Percentiles rank a stretch among this genome's conserved stretches.
Evolutionary conservation across 2,888 invertebrate genomes (phyloP).

Genomic region (Quadroppia sp.): DNA sequence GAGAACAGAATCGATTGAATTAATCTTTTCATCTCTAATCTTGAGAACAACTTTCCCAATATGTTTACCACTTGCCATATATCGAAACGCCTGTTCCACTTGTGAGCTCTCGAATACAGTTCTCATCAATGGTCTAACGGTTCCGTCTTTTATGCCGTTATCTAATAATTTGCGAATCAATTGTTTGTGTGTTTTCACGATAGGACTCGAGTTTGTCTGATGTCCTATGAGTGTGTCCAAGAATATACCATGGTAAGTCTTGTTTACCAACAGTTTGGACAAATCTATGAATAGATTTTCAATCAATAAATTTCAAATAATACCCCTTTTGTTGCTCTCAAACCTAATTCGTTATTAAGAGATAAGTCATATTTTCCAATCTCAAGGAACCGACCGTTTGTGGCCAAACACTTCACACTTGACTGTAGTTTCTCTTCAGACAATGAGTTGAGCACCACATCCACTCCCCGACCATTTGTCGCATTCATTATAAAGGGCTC

Average conservation of each 20-base stretch:
- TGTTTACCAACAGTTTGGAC: constrained; percentile 30
- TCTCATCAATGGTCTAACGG: constrained; percentile 81
- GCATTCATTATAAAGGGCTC: constrained; percentile 78
- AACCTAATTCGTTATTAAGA: constrained; percentile 56
- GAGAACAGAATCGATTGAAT: not conserved
- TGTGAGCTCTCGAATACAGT: constrained; percentile 80
- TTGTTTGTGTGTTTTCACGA: constrained; percentile 9
- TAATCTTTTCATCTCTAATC: constrained; percentile 51
- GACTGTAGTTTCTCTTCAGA: constrained; percentile 68
- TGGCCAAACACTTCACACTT: constrained; percentile 67
- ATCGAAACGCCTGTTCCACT: constrained; percentile 84
- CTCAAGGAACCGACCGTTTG: constrained; percentile 73
- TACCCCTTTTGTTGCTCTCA: not conserved
- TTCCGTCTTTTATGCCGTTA: constrained; percentile 79
- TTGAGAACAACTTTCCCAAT: constrained; percentile 93
- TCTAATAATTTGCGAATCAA: constrained; percentile 59
- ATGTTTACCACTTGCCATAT: constrained; percentile 95
- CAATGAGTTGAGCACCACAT: constrained; percentile 89
- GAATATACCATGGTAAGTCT: constrained; percentile 41
- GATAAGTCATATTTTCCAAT: constrained; percentile 59
- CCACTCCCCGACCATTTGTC: constrained; percentile 82
- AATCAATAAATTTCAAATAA: too few species aligned
- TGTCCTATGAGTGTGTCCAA: constrained; percentile 32
- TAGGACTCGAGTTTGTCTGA: not conserved
- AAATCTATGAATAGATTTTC: not conserved